Conservation (phyloP, 2,797 vertebrate species). For the Amblyopsis hoosieri region DNA sequence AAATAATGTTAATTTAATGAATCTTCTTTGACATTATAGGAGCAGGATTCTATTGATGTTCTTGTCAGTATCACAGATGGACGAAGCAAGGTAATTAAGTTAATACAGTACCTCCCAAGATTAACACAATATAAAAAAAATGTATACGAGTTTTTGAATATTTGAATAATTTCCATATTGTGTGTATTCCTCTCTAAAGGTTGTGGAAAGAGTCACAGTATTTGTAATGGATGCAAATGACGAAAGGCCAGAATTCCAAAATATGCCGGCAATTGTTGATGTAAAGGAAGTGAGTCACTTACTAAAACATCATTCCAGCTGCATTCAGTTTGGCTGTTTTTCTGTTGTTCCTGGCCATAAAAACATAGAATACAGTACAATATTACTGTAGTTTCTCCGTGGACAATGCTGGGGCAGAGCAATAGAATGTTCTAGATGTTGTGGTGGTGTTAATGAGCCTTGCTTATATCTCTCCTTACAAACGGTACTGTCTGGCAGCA, state of each 20-base stretch:
- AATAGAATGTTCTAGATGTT: not conserved
- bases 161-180: not conserved
- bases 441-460: not conserved
- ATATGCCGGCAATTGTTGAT: conserved; percentile 86
- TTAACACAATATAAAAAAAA: not conserved
- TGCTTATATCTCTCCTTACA: conserved; percentile 46
- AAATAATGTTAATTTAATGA: conserved; percentile 5
- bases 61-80: conserved; percentile 94
- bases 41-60: conserved; percentile 88
- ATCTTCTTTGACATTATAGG: conserved; percentile 70
- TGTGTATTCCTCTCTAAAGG: conserved; percentile 66
- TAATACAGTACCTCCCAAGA: no score
- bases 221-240: conserved; percentile 95
- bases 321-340: not conserved
- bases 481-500: conserved; percentile 85
- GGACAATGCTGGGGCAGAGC: not conserved
- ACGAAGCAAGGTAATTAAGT: conserved; percentile 84
- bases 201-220: conserved; percentile 91
- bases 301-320: no score
- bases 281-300: conserved; percentile 85
- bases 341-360: not conserved
- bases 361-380: not conserved
- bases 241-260: conserved; percentile 90
- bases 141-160: no score
- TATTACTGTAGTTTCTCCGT: not conserved